A percentile compares a stretch with the other conserved stretches of the same genome.
These are phyloP conservation scores for Holothuria leucospilota DNA, from an alignment of 53 echinoderm and acorn worm genomes.

Conservation along the genomic window DNA sequence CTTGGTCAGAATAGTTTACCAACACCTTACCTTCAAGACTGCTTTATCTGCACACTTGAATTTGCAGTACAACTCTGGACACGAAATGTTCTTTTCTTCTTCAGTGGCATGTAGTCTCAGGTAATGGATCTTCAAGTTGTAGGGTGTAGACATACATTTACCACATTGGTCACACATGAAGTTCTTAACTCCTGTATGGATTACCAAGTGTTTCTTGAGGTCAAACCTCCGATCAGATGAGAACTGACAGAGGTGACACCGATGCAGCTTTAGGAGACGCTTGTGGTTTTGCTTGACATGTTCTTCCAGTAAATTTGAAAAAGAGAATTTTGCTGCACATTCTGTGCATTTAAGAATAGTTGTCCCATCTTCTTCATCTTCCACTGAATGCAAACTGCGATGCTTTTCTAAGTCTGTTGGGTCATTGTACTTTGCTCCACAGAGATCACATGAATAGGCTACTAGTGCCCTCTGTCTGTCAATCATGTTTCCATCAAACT, in stretches of 20 bases:
- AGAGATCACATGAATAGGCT: conserved; percentile 70
- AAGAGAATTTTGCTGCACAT: conserved; percentile 60
- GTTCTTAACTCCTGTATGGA: conserved; percentile 77
- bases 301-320: conserved; percentile 25
- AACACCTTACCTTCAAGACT: conserved; percentile 75
- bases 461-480: conserved; percentile 61
- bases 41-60: conserved; percentile 90
- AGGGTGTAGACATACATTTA: conserved; percentile 81
- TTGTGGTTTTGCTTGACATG: conserved; percentile 71
- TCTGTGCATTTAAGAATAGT: conserved; percentile 69
- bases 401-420: conserved; percentile 71
- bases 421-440: conserved; percentile 75
- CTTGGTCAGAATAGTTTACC: no score
- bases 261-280: conserved; percentile 76
- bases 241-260: conserved; percentile 85
- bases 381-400: conserved; percentile 46
- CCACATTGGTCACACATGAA: conserved; percentile 89
- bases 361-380: conserved; percentile 45
- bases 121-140: conserved; percentile 91
- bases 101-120: conserved; percentile 86
- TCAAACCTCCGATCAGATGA: conserved; percentile 83
- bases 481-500: conserved; percentile 35
- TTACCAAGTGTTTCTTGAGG: conserved; percentile 80
- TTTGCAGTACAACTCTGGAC: conserved; percentile 58
- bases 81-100: conserved; percentile 78